Conservation (phyloP, 1,140 invertebrate species). For the Drosophila lacertosa region DNA sequence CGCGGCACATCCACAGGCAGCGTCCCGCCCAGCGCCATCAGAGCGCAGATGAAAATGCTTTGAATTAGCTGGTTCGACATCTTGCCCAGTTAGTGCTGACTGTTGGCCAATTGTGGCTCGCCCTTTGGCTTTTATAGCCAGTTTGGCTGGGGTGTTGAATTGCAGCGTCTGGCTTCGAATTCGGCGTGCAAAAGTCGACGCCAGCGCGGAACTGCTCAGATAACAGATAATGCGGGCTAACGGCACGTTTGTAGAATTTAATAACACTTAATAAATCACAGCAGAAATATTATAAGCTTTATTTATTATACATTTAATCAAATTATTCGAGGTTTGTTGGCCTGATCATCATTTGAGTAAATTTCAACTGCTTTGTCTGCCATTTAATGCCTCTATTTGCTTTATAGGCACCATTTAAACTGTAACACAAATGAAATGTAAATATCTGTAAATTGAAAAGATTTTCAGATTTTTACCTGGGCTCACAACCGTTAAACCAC, state of each 20-base stretch:
- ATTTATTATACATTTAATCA: too few relatives aligned
- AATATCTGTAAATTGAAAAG: neutral
- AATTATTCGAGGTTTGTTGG: too few relatives aligned
- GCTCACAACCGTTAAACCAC: neutral
- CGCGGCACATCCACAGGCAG: conserved; percentile 45
- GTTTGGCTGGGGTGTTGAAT: conserved; percentile 18
- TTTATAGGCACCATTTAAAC: neutral
- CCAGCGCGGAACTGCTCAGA: too few relatives aligned
- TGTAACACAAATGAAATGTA: neutral
- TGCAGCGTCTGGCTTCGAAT: conserved; percentile 44
- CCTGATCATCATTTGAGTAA: neutral
- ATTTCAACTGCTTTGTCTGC: neutral
- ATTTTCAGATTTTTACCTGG: neutral
- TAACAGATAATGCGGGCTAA: conserved; percentile 55
- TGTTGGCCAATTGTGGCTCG: conserved; percentile 38
- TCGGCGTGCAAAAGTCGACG: conserved; percentile 39
- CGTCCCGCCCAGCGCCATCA: conserved; percentile 24
- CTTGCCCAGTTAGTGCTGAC: conserved; percentile 34
- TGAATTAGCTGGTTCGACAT: conserved; percentile 47
- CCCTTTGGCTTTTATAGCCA: conserved; percentile 57
- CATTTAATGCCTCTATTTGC: neutral
- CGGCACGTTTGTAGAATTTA: too few relatives aligned
- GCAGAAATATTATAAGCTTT: too few relatives aligned
- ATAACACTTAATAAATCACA: too few relatives aligned
- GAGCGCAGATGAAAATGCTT: conserved; percentile 21